A percentile compares a stretch with the other conserved stretches of the same genome.
phyloP scores from a whole-genome alignment of 1,140 invertebrate genomes.

The Drosophila teissieri region DNA sequence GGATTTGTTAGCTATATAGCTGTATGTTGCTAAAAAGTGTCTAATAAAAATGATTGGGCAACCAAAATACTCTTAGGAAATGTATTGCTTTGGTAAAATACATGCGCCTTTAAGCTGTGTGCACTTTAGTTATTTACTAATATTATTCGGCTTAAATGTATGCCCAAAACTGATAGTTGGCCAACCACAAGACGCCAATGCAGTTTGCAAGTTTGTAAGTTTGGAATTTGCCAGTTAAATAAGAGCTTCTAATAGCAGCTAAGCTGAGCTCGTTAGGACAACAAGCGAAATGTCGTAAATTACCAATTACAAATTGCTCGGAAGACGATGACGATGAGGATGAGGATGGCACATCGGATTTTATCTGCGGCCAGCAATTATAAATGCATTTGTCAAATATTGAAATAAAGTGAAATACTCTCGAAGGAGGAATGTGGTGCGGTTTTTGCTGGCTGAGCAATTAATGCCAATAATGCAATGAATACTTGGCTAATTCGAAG shows the following conservation, averaged over 20 bases:
- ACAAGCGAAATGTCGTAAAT: slow-evolving; percentile 46
- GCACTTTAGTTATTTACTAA: too few relatives aligned
- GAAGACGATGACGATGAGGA: slow-evolving; percentile 23
- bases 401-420: slow-evolving; percentile 53
- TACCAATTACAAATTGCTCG: slow-evolving; percentile 62
- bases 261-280: slow-evolving; percentile 5
- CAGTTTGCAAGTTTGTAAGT: not conserved
- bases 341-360: slow-evolving; percentile 19
- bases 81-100: not conserved
- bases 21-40: too few relatives aligned
- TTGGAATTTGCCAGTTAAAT: not conserved
- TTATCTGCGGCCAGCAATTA: slow-evolving; percentile 71
- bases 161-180: not conserved
- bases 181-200: not conserved
- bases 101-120: not conserved
- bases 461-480: slow-evolving; percentile 60
- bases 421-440: slow-evolving; percentile 34
- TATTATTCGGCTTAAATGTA: too few relatives aligned
- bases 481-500: slow-evolving; percentile 35
- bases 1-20: too few relatives aligned
- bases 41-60: too few relatives aligned
- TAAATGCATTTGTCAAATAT: slow-evolving; percentile 79
- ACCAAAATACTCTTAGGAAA: too few relatives aligned
- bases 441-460: slow-evolving; percentile 54
- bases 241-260: not conserved